Evolutionary conservation across 2,888 invertebrate species (phyloP), one percentile per base, ranked within the genome.

Genomic region (Scaptomyza tumidula): DNA sequence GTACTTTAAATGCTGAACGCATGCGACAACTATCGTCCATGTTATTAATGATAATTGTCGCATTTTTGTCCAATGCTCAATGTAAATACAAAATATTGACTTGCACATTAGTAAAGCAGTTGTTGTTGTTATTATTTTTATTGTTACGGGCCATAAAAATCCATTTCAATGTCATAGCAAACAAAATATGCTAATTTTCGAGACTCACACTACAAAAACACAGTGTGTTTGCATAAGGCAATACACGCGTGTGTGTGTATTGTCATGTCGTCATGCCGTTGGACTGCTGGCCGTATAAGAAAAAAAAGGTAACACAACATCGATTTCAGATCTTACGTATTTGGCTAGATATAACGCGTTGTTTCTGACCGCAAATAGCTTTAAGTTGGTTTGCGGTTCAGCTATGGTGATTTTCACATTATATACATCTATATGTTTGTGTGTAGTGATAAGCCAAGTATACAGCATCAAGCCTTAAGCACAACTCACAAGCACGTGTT

Each of bases 161-260:
- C 69, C 57, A 61, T 88, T 88, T 88, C 87, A 88, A 88, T 88
- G 87, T 88, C 87, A 88, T 64, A 54, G 73, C 85, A 66, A 68
- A 72, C 71, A 70, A 85, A 80, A 82, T 86, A 86, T 86, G 86
- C 82, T 82, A 86, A 86, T 87, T 86, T 71, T 35, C 64, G 44
- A 65, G 27, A 58, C 55, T 39, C 45, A 50, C 50, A 45, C 60
- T 44, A 63, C 60, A 45, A 63, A 71, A 58, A 56, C 57, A 45
- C 58, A 54, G 31, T 44, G 4, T 50, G 55, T 58, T 50, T 39
- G 35, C 41, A 61, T 46, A 68, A 54, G 67, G 67, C 70, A 67
- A 61, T 71, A 60, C 44, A 64, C 33, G 41, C 58, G 31, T 7
- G 19, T 43, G 31, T 58, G 29, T 39, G 33, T 19, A 5, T 61